Evolutionary conservation across 2,888 invertebrate species (phyloP).

Genomic region (Drosophila meridionalis): DNA sequence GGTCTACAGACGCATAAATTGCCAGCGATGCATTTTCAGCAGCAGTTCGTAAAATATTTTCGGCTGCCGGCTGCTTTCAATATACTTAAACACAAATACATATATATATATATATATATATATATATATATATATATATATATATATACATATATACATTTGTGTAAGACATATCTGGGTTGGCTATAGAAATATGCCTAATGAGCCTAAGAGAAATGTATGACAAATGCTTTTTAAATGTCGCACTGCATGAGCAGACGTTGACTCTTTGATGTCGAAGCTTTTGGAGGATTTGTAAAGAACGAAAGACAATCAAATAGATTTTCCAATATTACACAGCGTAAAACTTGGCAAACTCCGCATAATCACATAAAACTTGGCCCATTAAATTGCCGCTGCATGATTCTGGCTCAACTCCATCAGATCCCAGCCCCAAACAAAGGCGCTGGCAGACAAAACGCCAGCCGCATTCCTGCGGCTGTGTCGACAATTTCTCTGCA

Average conservation of each 20-base stretch:
- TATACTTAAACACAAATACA: slow-evolving; percentile 25
- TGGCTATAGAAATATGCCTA: slow-evolving; percentile 46
- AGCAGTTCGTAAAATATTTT: slow-evolving; percentile 63
- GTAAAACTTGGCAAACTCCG: slow-evolving; percentile 19
- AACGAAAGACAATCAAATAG: slow-evolving; percentile 29
- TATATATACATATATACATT: slow-evolving; percentile 20
- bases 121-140: slow-evolving; percentile 30
- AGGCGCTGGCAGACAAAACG: background rate
- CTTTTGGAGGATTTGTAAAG: slow-evolving; percentile 44
- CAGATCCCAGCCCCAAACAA: slow-evolving; percentile 3
- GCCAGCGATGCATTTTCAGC: slow-evolving; percentile 38
- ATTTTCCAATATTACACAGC: slow-evolving; percentile 27
- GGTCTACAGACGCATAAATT: slow-evolving; percentile 59
- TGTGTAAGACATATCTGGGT: slow-evolving; percentile 46
- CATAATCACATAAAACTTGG: slow-evolving; percentile 46
- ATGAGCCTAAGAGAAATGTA: slow-evolving; percentile 53
- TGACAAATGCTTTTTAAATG: slow-evolving; percentile 72
- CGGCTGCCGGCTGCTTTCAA: slow-evolving; percentile 20
- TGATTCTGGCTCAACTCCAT: slow-evolving; percentile 8
- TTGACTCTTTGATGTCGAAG: slow-evolving; percentile 49
- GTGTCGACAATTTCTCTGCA: slow-evolving; percentile 40
- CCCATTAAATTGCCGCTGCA: slow-evolving; percentile 36
- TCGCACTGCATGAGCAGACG: slow-evolving; percentile 22
- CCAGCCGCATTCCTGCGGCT: slow-evolving; percentile 51
- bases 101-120: slow-evolving; percentile 27